Conservation (phyloP, 2,888 invertebrate genomes). For the Caenorhabditis zanzibari region DNA sequence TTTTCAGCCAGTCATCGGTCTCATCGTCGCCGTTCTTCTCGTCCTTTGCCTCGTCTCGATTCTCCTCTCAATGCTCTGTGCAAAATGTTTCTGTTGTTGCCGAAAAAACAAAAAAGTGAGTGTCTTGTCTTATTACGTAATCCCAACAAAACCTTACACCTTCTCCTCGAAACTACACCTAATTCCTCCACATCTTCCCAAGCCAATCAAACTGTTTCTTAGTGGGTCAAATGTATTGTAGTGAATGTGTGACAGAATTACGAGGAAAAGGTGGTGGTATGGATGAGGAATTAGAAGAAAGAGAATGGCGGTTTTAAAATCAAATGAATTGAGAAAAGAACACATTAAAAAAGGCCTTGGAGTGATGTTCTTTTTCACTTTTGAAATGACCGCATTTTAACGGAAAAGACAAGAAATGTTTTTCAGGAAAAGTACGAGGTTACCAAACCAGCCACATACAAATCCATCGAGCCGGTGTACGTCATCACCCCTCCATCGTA, state of each 20-base stretch:
- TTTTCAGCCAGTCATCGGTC: constrained; percentile 80
- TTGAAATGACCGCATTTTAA: constrained; percentile 33
- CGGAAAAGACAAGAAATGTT: constrained; percentile 6
- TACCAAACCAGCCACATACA: constrained; percentile 80
- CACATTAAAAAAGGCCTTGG: constrained; percentile 52
- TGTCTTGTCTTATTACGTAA: constrained; percentile 18
- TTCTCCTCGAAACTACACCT: constrained; percentile 17
- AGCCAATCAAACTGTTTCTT: constrained; percentile 62
- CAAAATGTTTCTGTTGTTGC: constrained; percentile 75
- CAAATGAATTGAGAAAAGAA: neutral
- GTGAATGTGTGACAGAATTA: neutral
- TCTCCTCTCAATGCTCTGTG: constrained; percentile 76
- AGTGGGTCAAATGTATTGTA: constrained; percentile 61
- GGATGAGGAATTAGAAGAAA: neutral
- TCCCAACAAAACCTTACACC: constrained; percentile 6
- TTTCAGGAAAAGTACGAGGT: constrained; percentile 79
- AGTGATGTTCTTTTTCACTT: constrained; percentile 32
- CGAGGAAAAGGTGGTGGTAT: neutral
- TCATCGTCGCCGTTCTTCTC: constrained; percentile 79
- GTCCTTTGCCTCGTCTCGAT: constrained; percentile 78
- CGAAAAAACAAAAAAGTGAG: constrained; percentile 70
- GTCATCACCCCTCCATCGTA: constrained; percentile 80
- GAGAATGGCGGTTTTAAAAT: constrained; percentile 19
- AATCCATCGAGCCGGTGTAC: constrained; percentile 82
- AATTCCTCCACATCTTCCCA: constrained; percentile 51